These are phyloP conservation scores for Rapana venosa DNA, from an alignment of 2,888 invertebrate species.

Conservation along the genomic window DNA sequence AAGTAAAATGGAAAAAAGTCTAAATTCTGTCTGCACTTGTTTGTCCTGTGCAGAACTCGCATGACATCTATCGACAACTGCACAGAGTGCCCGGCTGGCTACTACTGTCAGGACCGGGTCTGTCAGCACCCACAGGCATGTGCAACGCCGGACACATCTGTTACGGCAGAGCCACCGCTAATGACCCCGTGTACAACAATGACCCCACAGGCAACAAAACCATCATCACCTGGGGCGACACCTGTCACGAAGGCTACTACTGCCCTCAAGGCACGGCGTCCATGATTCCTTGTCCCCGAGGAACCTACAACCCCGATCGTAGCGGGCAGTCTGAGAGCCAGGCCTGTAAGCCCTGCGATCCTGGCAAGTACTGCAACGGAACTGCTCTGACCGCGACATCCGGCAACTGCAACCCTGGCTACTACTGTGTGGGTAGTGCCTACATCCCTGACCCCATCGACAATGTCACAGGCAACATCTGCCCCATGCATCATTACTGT, in stretches of 20 bases:
- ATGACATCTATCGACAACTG: constrained; percentile 64
- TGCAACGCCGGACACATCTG: constrained; percentile 77
- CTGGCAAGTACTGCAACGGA: constrained; percentile 74
- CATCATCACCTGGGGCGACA: constrained; percentile 72
- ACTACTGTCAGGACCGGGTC: constrained; percentile 73
- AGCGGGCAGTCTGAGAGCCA: constrained; percentile 59
- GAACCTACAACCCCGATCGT: constrained; percentile 71
- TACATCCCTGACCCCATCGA: constrained; percentile 63
- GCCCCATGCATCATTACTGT: constrained; percentile 71
- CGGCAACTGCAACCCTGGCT: constrained; percentile 70
- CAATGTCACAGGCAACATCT: constrained; percentile 71
- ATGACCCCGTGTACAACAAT: constrained; percentile 74
- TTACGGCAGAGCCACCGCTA: constrained; percentile 65
- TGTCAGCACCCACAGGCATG: constrained; percentile 66
- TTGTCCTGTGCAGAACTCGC: constrained; percentile 56
- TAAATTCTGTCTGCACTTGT: neutral
- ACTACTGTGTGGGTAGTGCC: constrained; percentile 73
- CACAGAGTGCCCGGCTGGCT: constrained; percentile 70
- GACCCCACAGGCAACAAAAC: constrained; percentile 71
- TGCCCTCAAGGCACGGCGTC: constrained; percentile 68
- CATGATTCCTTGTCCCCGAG: constrained; percentile 73
- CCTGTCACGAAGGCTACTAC: constrained; percentile 74
- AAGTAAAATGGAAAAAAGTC: neutral
- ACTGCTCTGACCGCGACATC: constrained; percentile 68
- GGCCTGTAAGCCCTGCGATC: constrained; percentile 71